Percentiles rank a stretch among this genome's conserved stretches.
Conservation (phyloP, 2,888 invertebrate genomes). For the Callinectes sapidus region DNA sequence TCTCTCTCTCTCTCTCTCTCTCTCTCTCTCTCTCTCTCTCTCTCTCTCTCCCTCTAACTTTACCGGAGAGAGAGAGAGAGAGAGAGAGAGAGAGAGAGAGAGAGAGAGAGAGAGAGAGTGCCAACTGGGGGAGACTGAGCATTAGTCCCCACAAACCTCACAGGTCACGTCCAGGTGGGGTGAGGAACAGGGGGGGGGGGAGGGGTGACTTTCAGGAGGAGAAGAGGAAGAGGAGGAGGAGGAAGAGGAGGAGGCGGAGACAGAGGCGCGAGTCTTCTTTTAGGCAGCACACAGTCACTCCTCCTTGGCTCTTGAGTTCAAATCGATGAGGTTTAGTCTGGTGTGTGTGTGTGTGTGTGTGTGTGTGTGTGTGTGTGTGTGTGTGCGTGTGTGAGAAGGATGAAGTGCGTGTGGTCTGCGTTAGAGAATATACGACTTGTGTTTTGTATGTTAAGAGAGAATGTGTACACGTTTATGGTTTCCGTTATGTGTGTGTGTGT, state of each 20-base stretch:
- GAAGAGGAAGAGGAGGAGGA: neutral
- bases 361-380: neutral
- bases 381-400: neutral
- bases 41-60: slow-evolving; percentile 23
- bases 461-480: slow-evolving; percentile 4
- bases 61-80: neutral
- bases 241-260: neutral
- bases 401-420: neutral
- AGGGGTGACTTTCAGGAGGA: neutral
- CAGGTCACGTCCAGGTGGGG: neutral
- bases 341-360: neutral
- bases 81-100: slow-evolving; percentile 12
- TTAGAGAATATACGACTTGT: neutral
- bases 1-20: slow-evolving; percentile 29
- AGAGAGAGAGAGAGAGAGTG: slow-evolving; percentile 6
- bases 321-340: slow-evolving; percentile 15
- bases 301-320: neutral
- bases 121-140: neutral
- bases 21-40: slow-evolving; percentile 47
- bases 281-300: slow-evolving; percentile 1
- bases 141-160: slow-evolving; percentile 10
- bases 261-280: slow-evolving; percentile 16
- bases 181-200: neutral
- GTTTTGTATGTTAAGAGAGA: slow-evolving; percentile 21
- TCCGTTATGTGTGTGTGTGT: neutral